phyloP scores from a whole-genome alignment of 2,113 vertebrate species.

The Castor canadensis region DNA sequence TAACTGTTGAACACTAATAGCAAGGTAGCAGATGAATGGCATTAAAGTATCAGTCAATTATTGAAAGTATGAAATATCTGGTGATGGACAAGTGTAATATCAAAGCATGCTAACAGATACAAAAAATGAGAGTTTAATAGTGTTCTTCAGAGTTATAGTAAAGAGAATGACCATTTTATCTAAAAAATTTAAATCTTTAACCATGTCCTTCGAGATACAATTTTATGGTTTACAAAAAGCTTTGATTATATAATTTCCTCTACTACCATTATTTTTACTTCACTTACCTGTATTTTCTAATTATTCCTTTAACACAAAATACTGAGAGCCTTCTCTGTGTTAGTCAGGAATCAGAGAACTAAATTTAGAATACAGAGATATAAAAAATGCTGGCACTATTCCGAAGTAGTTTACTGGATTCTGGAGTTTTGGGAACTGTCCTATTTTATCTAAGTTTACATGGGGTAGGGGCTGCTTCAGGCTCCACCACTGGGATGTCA shows the following conservation, averaged over 20 bases:
- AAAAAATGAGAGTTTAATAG: background rate
- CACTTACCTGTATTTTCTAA: background rate
- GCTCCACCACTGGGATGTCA: background rate
- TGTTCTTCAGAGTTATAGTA: background rate
- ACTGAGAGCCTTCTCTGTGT: background rate
- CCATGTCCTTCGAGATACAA: background rate
- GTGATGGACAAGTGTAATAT: background rate
- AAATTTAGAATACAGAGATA: background rate
- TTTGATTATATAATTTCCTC: background rate
- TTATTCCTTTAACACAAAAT: background rate
- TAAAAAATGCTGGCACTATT: background rate
- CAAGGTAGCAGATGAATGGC: background rate
- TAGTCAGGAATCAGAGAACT: background rate
- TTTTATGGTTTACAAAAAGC: background rate
- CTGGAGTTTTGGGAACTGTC: background rate
- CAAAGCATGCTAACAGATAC: too few relatives aligned
- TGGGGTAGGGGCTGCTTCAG: accelerated
- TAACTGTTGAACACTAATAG: conserved; percentile 17
- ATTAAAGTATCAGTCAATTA: background rate
- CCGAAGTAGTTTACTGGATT: background rate
- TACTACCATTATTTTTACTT: background rate
- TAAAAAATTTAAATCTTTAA: background rate
- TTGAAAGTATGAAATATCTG: background rate
- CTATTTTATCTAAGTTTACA: background rate
- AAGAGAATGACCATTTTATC: background rate